phyloP scores from a whole-genome alignment of 2,113 vertebrate species.

The Hemicordylus capensis region DNA sequence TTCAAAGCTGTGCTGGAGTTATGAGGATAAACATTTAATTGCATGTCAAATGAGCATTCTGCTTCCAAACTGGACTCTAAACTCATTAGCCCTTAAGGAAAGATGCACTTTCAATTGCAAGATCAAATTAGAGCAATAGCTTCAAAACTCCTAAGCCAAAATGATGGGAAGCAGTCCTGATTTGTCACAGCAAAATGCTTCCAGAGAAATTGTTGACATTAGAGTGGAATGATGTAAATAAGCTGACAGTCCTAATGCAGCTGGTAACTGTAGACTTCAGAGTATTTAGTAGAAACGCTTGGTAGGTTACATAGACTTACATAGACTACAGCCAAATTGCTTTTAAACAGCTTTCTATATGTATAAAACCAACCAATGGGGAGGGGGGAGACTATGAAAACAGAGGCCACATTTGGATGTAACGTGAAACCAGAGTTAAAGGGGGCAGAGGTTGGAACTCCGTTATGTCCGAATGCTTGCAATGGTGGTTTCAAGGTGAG shows the following conservation, averaged over 20 bases:
- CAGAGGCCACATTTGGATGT: too few relatives aligned
- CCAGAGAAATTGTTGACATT: constrained; percentile 44
- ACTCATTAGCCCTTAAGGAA: constrained; percentile 31
- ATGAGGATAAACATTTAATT: constrained; percentile 31
- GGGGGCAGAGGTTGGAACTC: too few relatives aligned
- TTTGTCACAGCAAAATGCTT: constrained; percentile 39
- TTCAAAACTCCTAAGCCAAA: constrained; percentile 47
- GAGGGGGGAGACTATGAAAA: too few relatives aligned
- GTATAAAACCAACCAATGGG: background rate
- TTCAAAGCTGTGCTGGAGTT: constrained; percentile 13
- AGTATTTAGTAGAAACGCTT: background rate
- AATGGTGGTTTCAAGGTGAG: too few relatives aligned
- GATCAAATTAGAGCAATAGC: constrained; percentile 51
- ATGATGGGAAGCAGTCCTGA: constrained; percentile 42
- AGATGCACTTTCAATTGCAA: constrained; percentile 15
- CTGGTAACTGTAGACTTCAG: constrained; percentile 14
- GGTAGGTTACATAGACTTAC: background rate
- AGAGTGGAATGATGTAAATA: constrained; percentile 26
- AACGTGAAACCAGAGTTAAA: too few relatives aligned
- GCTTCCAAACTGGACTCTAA: constrained; percentile 22
- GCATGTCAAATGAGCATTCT: constrained; percentile 19
- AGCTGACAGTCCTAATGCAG: constrained; percentile 1
- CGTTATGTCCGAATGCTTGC: too few relatives aligned
- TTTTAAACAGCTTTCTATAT: background rate
- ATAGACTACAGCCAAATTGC: background rate